Evolutionary conservation across 92 coral and sea anemone species (phyloP).

Genomic region (Desmophyllum pertusum): DNA sequence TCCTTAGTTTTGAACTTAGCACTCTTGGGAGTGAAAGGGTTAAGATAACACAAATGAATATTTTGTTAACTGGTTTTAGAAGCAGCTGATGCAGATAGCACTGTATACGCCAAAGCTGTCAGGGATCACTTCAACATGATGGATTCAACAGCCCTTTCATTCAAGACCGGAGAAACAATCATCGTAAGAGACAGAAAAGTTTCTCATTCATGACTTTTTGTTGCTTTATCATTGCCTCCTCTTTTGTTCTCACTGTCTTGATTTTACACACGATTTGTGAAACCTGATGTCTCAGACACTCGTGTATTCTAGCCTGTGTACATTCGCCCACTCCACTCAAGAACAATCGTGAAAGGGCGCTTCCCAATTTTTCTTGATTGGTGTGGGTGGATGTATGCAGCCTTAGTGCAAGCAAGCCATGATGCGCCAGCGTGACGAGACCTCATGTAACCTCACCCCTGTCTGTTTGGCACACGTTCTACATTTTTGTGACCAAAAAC

Average conservation of each 20-base stretch:
- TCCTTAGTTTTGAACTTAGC: too few relatives aligned
- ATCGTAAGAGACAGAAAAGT: constrained; percentile 58
- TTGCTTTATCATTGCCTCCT: neutral
- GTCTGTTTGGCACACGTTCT: too few relatives aligned
- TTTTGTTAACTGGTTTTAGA: neutral
- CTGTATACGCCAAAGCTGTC: constrained; percentile 85
- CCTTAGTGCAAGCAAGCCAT: too few relatives aligned
- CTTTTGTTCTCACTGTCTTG: neutral
- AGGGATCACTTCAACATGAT: constrained; percentile 82
- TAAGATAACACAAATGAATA: neutral
- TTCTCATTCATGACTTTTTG: neutral
- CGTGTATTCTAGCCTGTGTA: too few relatives aligned
- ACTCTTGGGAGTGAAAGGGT: too few relatives aligned
- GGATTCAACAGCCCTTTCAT: constrained; percentile 81
- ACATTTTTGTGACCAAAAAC: too few relatives aligned
- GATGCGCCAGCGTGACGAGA: too few relatives aligned
- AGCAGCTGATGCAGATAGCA: constrained; percentile 25
- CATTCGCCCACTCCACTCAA: too few relatives aligned
- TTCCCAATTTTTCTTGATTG: too few relatives aligned
- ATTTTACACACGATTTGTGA: neutral
- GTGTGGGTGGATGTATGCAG: too few relatives aligned
- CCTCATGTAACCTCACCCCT: too few relatives aligned
- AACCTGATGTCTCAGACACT: neutral
- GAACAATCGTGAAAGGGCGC: too few relatives aligned
- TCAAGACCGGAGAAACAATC: constrained; percentile 82